Percentiles rank a stretch among this genome's conserved stretches.
phyloP scores from a whole-genome alignment of 2,113 vertebrate genomes.

The human region DNA sequence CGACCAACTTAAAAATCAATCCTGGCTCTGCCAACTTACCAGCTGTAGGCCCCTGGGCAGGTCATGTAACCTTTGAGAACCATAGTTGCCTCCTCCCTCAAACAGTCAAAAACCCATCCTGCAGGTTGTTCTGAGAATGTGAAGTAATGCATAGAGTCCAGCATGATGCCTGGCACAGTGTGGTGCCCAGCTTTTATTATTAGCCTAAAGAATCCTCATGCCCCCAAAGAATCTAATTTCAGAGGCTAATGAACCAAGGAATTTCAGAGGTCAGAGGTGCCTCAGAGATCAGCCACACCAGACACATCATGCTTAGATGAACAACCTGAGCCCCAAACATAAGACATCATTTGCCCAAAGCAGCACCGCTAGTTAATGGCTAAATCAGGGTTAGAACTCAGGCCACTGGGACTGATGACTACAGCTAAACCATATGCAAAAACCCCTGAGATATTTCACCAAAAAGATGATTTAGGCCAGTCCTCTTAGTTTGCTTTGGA shows the following conservation, averaged over 20 bases:
- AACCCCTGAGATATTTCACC: background rate
- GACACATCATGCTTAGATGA: background rate
- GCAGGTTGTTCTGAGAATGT: background rate
- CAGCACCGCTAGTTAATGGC: background rate
- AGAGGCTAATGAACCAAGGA: background rate
- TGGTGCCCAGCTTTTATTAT: background rate
- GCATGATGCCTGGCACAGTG: background rate
- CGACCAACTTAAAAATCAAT: background rate
- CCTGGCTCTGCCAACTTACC: background rate
- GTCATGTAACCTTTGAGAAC: background rate
- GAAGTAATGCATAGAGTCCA: background rate
- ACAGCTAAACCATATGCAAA: background rate
- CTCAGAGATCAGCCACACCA: background rate
- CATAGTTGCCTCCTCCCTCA: background rate
- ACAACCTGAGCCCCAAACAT: background rate
- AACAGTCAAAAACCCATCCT: background rate
- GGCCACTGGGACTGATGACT: background rate
- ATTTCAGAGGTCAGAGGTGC: background rate
- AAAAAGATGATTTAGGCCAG: background rate
- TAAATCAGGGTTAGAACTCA: background rate
- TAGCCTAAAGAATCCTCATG: background rate
- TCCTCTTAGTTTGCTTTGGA: background rate
- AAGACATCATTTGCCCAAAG: background rate
- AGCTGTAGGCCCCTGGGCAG: background rate
- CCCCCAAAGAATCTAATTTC: background rate